phyloP scores from a whole-genome alignment of 2,797 vertebrate species.

The Gallinago solitaria region DNA sequence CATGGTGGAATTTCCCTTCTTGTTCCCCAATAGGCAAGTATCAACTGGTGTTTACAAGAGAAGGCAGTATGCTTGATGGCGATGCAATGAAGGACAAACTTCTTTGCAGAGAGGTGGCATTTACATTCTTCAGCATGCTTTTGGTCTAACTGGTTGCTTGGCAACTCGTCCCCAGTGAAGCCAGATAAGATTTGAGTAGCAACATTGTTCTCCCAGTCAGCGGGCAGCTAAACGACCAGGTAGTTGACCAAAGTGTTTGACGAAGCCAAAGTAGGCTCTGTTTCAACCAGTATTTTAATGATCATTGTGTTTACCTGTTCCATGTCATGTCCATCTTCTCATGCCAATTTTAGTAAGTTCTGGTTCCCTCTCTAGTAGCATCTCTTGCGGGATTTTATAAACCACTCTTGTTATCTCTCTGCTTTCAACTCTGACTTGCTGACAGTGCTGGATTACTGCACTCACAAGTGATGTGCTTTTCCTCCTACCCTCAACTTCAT shows the following conservation, averaged over 20 bases:
- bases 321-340: neutral
- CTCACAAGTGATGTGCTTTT: neutral
- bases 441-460: neutral
- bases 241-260: neutral
- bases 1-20: neutral
- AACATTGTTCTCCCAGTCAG: conserved; percentile 11
- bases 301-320: neutral
- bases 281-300: neutral
- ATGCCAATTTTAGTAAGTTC: neutral
- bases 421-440: neutral
- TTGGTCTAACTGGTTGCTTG: conserved; percentile 44
- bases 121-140: neutral
- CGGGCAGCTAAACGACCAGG: neutral
- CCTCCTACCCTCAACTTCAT: neutral
- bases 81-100: neutral
- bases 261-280: neutral
- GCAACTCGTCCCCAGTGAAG: conserved; percentile 2
- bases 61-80: neutral
- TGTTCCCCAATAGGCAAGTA: neutral
- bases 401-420: neutral
- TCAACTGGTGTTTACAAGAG: conserved; percentile 12
- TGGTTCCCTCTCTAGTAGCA: neutral
- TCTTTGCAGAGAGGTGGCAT: neutral
- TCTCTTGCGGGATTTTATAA: neutral
- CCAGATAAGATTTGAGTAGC: conserved; percentile 37